Percentiles rank a stretch among this genome's conserved stretches.
Conservation (phyloP, 1,140 invertebrate genomes). For the Proctacanthus coquilletti region DNA sequence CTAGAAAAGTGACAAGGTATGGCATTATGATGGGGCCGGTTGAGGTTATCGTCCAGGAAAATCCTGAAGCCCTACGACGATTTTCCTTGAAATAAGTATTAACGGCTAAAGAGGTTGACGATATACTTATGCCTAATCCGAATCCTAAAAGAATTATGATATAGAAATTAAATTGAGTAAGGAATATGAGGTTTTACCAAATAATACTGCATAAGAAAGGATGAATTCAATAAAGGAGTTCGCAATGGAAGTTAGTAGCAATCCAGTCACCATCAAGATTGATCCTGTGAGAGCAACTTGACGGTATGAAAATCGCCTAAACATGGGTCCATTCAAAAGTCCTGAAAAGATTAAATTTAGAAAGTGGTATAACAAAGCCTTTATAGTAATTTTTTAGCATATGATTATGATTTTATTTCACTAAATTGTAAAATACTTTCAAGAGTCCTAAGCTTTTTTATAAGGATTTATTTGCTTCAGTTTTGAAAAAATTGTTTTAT, state of each 20-base stretch:
- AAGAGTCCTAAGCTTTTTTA: no score
- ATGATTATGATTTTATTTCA: no score
- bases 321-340: conserved; percentile 46
- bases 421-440: no score
- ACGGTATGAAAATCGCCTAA: conserved; percentile 43
- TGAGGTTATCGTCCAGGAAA: conserved; percentile 41
- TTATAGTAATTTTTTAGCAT: no score
- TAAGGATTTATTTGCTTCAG: no score
- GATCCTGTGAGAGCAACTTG: conserved; percentile 42
- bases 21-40: conserved; percentile 40
- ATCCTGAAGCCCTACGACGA: conserved; percentile 37
- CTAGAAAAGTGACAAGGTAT: conserved; percentile 35
- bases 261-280: conserved; percentile 34
- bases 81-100: conserved; percentile 44
- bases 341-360: conserved; percentile 37
- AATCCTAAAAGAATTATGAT: conserved; percentile 30
- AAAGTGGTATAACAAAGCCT: no score
- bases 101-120: conserved; percentile 40
- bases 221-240: conserved; percentile 41
- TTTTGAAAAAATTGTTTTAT: no score
- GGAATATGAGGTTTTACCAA: conserved; percentile 29
- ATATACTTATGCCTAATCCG: conserved; percentile 41
- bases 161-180: background rate
- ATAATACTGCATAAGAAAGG: conserved; percentile 39
- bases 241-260: conserved; percentile 38